These are phyloP conservation scores for Podocnemis expansa DNA, from an alignment of 2,113 vertebrate genomes.

Conservation along the genomic window DNA sequence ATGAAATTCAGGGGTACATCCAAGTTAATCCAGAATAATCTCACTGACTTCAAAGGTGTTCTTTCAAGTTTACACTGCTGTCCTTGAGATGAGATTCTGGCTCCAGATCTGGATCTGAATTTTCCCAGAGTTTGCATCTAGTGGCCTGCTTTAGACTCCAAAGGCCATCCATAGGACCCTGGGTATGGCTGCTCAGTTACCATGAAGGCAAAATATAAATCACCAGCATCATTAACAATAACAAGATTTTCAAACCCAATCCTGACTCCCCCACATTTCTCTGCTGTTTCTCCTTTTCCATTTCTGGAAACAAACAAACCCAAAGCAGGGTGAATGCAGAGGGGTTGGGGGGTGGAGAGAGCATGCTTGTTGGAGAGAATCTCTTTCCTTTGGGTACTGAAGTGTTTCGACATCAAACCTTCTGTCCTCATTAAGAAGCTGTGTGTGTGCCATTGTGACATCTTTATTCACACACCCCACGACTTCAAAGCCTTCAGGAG, in stretches of 20 bases:
- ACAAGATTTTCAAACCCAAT: conserved; percentile 11
- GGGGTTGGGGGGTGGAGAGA: neutral
- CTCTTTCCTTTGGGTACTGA: conserved; percentile 72
- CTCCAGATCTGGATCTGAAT: neutral
- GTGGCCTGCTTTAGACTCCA: neutral
- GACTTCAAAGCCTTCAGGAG: conserved; percentile 85
- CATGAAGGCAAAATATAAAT: neutral
- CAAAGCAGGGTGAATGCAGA: neutral
- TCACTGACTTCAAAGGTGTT: neutral
- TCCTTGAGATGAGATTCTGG: neutral
- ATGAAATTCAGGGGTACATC: neutral
- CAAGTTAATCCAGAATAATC: conserved; percentile 15
- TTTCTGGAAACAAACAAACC: conserved; percentile 1
- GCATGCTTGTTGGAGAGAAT: conserved; percentile 43
- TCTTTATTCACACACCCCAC: conserved; percentile 79
- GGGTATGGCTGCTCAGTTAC: neutral
- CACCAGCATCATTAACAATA: neutral
- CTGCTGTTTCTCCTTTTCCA: neutral
- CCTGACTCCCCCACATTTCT: neutral
- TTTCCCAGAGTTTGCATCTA: neutral
- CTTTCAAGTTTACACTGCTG: neutral
- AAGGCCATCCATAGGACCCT: neutral
- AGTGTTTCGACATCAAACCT: conserved; percentile 78
- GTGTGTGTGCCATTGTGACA: conserved; percentile 78
- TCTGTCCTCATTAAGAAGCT: conserved; percentile 81